Base-by-base conservation (phyloP, 2,888 invertebrate species). In the Acrocyrtus sp. region DNA sequence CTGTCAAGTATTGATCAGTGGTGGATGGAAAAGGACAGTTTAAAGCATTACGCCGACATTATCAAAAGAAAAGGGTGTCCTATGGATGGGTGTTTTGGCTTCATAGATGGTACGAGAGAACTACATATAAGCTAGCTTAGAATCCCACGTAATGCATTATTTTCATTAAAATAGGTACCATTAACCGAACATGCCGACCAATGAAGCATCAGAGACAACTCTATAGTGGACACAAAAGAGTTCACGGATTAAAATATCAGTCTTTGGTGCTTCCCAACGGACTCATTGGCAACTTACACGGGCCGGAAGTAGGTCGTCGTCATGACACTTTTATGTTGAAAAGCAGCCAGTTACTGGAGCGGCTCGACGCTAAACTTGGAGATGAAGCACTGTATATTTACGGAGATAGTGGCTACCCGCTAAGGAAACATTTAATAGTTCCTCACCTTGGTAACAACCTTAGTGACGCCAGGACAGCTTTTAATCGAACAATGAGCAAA, bases 371-470 rank as follows among this genome's bases (percentile, higher is more conserved):
- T 21, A 4, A 12, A 6, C 19, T 21, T 22, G 61, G 48, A 8
- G 12, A 21, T 6, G 5, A 26, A 19, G 6, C 34, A 34, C 12
- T 34, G 5, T 61, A 15, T 29, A 17, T 61, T 3, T 61, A 61
- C 19, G 61, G 61, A 15, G 48, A 61, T n/a, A 27, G 48, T 48
- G 61, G 48, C 17, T 61, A 61, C 19, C 61, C 61, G 4, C 21
- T 54, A 5, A 54, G 24, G 19, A 26, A 22, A 21, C 8, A 15
- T 6, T 22, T 56, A 4, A 41, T 41, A 8, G n/a, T 34, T 8
- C 56, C 39, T 1, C 2, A 12, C n/a, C 43, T 21, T 4, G 19
- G 21, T 3, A 22, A 15, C 1, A 5, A 21, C 12, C 43, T 21
- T 17, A 17, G 22, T 15, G 22, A 12, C 3, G 34, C 17, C 8